phyloP scores from a whole-genome alignment of 2,797 vertebrate genomes.

The Micropoecilia bifurca region DNA sequence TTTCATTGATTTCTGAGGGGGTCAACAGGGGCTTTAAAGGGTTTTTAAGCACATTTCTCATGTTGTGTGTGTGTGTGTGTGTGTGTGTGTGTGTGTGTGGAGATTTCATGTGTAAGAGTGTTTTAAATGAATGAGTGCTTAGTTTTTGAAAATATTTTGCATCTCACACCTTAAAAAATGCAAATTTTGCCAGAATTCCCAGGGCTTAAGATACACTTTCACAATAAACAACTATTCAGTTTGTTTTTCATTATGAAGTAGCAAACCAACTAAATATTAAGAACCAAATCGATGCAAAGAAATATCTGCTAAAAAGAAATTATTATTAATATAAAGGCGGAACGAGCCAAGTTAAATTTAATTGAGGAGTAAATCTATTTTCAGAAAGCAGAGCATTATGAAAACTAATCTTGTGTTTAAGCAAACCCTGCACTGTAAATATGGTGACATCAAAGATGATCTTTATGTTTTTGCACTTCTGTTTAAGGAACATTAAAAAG shows the following conservation, averaged over 20 bases:
- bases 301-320: slow-evolving; percentile 67
- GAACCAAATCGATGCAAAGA: slow-evolving; percentile 64
- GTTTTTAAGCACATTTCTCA: slow-evolving; percentile 83
- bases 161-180: slow-evolving; percentile 57
- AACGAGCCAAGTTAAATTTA: slow-evolving; percentile 45
- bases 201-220: slow-evolving; percentile 65
- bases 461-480: slow-evolving; percentile 72
- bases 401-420: slow-evolving; percentile 64
- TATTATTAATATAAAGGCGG: slow-evolving; percentile 45
- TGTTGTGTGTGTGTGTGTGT: slow-evolving; percentile 42
- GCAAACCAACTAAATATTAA: slow-evolving; percentile 53
- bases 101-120: slow-evolving; percentile 74
- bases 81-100: slow-evolving; percentile 52
- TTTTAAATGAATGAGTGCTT: slow-evolving; percentile 70
- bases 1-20: slow-evolving; percentile 66
- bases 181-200: slow-evolving; percentile 62
- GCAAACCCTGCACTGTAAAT: slow-evolving; percentile 79
- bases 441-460: slow-evolving; percentile 78
- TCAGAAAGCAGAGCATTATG: slow-evolving; percentile 68
- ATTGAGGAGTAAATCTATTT: slow-evolving; percentile 52
- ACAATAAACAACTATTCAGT: slow-evolving; percentile 53
- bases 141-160: slow-evolving; percentile 62
- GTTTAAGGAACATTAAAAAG: slow-evolving; percentile 52
- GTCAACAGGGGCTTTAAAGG: slow-evolving; percentile 75
- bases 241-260: slow-evolving; percentile 58